These are phyloP conservation scores for Venusia cambrica DNA, from an alignment of 2,888 invertebrate species.

Conservation along the genomic window DNA sequence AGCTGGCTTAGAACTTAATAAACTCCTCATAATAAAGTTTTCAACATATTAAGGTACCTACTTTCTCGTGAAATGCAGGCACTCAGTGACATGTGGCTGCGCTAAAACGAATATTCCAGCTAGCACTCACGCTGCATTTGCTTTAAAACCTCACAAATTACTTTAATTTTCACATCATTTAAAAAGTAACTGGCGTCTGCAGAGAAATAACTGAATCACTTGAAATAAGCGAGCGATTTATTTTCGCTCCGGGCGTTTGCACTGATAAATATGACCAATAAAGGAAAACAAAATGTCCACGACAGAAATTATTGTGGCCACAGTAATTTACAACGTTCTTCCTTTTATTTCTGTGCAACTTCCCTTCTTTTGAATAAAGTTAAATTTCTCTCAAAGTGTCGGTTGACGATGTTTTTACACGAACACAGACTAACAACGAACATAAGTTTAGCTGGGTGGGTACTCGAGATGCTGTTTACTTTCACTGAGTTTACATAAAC, in stretches of 20 bases:
- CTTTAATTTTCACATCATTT: conserved; percentile 26
- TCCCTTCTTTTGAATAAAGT: conserved; percentile 32
- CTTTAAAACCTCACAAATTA: conserved; percentile 19
- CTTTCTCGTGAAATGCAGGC: conserved; percentile 5
- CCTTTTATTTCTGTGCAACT: conserved; percentile 40
- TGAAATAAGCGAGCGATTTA: conserved; percentile 58
- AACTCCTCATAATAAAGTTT: too few relatives aligned
- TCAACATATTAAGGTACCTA: too few relatives aligned
- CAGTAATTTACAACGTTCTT: conserved; percentile 50
- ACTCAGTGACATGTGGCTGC: conserved; percentile 19
- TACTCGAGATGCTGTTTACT: too few relatives aligned
- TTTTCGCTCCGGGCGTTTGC: conserved; percentile 52
- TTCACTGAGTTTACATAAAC: conserved; percentile 2
- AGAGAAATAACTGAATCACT: conserved; percentile 48
- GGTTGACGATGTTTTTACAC: too few relatives aligned
- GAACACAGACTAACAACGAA: too few relatives aligned
- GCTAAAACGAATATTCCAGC: conserved; percentile 16
- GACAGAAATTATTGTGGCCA: conserved; percentile 59
- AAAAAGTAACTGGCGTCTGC: conserved; percentile 19
- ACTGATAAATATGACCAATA: conserved; percentile 72
- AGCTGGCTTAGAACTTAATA: too few relatives aligned
- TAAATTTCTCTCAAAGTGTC: conserved; percentile 23
- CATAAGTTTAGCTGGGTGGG: too few relatives aligned
- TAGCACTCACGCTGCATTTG: conserved; percentile 16
- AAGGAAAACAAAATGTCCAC: conserved; percentile 69